Evolutionary conservation across 2,797 vertebrate species (phyloP), one percentile per base, ranked within the genome.

Genomic region (Eidolon dupreanum): DNA sequence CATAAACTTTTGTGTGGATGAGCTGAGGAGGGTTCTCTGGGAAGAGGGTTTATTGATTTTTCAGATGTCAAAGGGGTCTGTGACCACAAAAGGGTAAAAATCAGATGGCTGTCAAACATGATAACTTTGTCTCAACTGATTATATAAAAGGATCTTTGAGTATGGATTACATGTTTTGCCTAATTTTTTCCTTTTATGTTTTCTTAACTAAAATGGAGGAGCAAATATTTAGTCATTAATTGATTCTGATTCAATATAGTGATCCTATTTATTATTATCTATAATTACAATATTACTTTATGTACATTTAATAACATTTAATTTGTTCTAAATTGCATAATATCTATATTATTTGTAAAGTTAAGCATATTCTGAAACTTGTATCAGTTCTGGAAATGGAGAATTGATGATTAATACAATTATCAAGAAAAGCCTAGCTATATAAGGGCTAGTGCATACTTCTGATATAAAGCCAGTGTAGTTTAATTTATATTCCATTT

Each of bases 171-270:
- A 28, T 20, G 49, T 49, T 59, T 86, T 86, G 22, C 13, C 17
- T 31, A 26, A 3, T 33, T 88, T 66, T 75, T 49, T 2, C 57
- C 26, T 79, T 93, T 96, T 92, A 16, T 89, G 38, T 86, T 89
- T 92, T 95, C 61, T 93, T 79, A 89, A 84, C 33, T 59, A 92
- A 93, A 81, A 87, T 73, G 61, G 75, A 93, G 53, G 53, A 90
- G 73, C 15, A 91, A 94, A 95, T 43, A 65, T 75, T 81, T 92
- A 92, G 5, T 91, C 43, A 85, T 41, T 77, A 93, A 74, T n/a
- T 38, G 41, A 84, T 66, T 88, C 10, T 65, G 31, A 83, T 70
- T 89, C 31, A 93, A 73, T 74, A 38, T 0, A 66, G 19, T 68
- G 15, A 83, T 87, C 87, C 78, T 85, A 59, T 71, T 61, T 83